A percentile compares a stretch with the other conserved stretches of the same genome.
Conservation (phyloP, 2,113 vertebrate species). For the Grus americana region DNA sequence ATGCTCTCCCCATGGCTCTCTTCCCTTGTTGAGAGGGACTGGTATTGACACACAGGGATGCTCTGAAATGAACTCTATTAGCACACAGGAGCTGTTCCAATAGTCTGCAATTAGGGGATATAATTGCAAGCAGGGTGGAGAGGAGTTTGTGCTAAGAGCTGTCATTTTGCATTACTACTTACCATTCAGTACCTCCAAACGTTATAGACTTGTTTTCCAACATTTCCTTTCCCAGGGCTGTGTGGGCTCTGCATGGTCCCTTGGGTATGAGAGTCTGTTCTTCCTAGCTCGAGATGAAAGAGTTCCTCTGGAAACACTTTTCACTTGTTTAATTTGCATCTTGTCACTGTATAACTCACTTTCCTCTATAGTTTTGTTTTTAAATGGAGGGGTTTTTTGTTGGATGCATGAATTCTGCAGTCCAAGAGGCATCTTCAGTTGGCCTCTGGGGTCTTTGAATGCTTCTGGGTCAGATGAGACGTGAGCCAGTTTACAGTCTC, state of each 20-base stretch:
- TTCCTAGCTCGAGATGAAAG: background rate
- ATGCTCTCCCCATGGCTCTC: background rate
- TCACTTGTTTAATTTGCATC: conserved; percentile 1
- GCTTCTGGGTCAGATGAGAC: background rate
- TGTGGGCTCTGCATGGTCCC: background rate
- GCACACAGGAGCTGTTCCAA: background rate
- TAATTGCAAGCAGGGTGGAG: background rate
- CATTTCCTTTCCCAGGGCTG: background rate
- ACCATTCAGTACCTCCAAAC: background rate
- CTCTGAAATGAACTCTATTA: background rate
- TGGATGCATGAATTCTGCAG: background rate
- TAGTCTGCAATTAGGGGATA: background rate
- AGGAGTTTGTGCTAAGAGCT: background rate
- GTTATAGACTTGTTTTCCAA: background rate
- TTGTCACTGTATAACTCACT: background rate
- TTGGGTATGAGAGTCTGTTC: background rate
- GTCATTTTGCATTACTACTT: background rate
- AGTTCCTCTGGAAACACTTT: background rate
- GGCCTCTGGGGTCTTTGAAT: background rate
- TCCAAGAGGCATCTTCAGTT: background rate
- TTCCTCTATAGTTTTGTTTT: background rate
- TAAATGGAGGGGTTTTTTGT: background rate
- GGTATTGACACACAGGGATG: background rate
- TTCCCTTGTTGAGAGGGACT: background rate
- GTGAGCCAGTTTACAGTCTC: background rate